Conservation (phyloP, 2,113 vertebrate genomes). For the Xenus cinereus region DNA sequence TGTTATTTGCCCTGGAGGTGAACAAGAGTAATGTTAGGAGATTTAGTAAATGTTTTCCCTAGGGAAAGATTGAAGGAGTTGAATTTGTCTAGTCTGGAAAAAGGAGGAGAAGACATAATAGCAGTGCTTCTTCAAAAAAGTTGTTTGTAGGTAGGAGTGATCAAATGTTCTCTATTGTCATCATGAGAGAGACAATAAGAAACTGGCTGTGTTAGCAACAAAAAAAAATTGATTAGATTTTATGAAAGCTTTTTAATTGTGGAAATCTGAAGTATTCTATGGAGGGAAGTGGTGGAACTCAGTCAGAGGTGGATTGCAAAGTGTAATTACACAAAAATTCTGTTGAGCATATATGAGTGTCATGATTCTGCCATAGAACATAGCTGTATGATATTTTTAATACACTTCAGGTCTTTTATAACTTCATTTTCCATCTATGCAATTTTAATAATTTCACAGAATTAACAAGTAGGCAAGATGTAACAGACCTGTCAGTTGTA, state of each 20-base stretch:
- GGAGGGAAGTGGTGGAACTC: neutral
- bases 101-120: neutral
- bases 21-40: neutral
- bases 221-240: neutral
- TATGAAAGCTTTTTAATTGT: neutral
- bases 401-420: neutral
- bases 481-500: neutral
- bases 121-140: neutral
- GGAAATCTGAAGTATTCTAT: neutral
- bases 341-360: fast-evolving
- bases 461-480: neutral
- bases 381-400: neutral
- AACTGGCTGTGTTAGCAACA: neutral
- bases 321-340: neutral
- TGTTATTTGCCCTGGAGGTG: neutral
- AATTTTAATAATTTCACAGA: neutral
- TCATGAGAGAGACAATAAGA: neutral
- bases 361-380: neutral
- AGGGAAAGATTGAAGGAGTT: neutral
- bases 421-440: neutral
- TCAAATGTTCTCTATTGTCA: neutral
- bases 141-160: neutral
- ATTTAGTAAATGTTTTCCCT: neutral
- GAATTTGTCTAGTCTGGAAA: neutral
- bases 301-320: neutral